Base-by-base conservation (phyloP, 35 echinoderm and acorn worm genomes). In the Diadema setosum region DNA sequence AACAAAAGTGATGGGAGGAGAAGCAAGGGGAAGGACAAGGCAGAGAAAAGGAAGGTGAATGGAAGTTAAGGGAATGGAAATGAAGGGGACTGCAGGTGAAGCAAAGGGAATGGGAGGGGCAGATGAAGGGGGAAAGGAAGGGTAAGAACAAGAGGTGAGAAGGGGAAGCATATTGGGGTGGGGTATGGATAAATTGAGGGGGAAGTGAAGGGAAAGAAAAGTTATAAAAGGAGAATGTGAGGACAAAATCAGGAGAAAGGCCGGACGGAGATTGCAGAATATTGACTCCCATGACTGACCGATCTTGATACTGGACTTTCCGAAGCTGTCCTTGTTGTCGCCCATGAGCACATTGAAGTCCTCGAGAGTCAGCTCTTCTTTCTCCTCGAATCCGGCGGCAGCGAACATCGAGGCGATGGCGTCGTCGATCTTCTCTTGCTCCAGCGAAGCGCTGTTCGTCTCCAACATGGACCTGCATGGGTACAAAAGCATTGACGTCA, bases 311-410 rank as follows among this genome's bases (percentile, higher is more conserved):
- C 7, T 67, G 37, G 90, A 81, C 17, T 81, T 81, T n/a, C 84
- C 69, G 6, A 92, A 65, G 35, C 83, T 43, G 41, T 92, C 84
- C 64, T 87, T 80, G 80, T 92, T 85, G n/a, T 82, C 84, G 25
- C 73, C 70, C 90, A 92, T 92, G 2, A 92, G 58, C 4, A 56
- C 45, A 39, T 87, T 86, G 56, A 92, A 92, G 56, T 92, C 90
- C 18, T 92, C 84, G 58, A 92, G 82, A 1, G 90, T 81, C 24
- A 92, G 29, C 33, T 76, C 83, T 6, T 92, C 73, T 64, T 92
- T 87, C 20, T 92, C 84, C 58, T 87, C 84, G 21, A 92, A 69
- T 56, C 90, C 90, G 75, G 46, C 37, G 35, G 61, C 85, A 14
- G 55, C 81, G 25, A 92, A 92, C 90, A 92, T 92, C 4, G 83